Conservation (phyloP, 2,888 invertebrate species). For the Arge pagana region DNA sequence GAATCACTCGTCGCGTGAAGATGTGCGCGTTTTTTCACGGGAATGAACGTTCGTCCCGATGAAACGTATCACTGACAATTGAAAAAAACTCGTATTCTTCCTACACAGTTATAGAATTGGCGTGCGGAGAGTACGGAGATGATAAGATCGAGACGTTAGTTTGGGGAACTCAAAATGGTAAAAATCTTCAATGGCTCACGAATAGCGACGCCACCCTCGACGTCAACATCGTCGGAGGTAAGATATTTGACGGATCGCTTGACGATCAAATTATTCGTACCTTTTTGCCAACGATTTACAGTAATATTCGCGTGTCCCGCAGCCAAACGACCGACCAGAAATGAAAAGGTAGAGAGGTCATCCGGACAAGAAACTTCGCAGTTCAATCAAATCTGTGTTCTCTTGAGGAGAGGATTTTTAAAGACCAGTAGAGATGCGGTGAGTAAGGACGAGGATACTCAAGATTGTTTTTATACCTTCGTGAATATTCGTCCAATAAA, state of each 20-base stretch:
- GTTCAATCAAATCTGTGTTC: slow-evolving; percentile 71
- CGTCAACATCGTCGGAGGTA: slow-evolving; percentile 64
- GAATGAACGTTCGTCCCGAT: too few species aligned
- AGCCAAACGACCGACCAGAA: slow-evolving; percentile 38
- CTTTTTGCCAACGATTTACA: neutral
- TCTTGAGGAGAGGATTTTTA: slow-evolving; percentile 72
- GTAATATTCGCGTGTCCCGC: neutral
- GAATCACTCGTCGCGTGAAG: too few species aligned
- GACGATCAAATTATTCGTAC: neutral
- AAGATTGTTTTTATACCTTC: slow-evolving; percentile 1
- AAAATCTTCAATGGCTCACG: slow-evolving; percentile 70
- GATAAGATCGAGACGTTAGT: slow-evolving; percentile 72
- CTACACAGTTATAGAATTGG: slow-evolving; percentile 89
- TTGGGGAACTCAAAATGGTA: slow-evolving; percentile 72
- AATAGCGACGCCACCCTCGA: slow-evolving; percentile 63
- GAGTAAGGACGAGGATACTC: slow-evolving; percentile 39
- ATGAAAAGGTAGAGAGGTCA: slow-evolving; percentile 27
- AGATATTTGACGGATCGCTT: neutral
- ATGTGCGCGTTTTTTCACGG: too few species aligned
- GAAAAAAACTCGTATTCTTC: too few species aligned
- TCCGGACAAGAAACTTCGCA: slow-evolving; percentile 70
- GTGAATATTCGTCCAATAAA: neutral
- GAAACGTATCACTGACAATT: neutral
- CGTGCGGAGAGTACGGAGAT: slow-evolving; percentile 87
- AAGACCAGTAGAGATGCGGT: slow-evolving; percentile 77